Evolutionary conservation across 2,888 invertebrate genomes (phyloP), one percentile per base, ranked within the genome.

Genomic region (Melinaea marsaeus): DNA sequence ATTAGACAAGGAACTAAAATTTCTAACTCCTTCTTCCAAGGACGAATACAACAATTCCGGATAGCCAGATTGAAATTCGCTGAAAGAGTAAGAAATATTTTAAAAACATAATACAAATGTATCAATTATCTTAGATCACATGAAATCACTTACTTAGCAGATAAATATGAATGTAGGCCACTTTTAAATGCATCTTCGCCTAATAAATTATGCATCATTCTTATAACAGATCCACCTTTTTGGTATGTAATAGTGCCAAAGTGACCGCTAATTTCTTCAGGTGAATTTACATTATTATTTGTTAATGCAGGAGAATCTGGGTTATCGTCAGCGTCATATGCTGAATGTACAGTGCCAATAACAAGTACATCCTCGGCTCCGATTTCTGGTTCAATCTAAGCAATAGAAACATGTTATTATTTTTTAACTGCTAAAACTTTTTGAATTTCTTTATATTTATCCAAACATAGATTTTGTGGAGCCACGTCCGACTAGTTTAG

Each of bases 191-290:
- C 85, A 4, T 78, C 78, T 59, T 89, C 84, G 4, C 86, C 86
- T n/a, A 91, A 70, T n/a, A 88, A 74, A 71, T 90, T 85, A 66
- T 90, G 89, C 55, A 91, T 84, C 90, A 91, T 91, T 56, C 90
- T 79, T 35, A 91, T 90, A 0, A 91, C 83, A 0, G 89, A 79
- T 3, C 89, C 92, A 2, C 93, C 94, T 81, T 95, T 95, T 71
- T 92, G 92, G 71, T 95, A 95, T 0, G 93, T 92, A 55, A 95
- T 92, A 0, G 85, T 87, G 62, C 94, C 93, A 72, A 95, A 95
- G 81, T 94, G 93, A 0, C 79, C 88, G 37, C 87, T 86, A 32
- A 95, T 92, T 79, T 95, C 93, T 0, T 82, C 79, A 4, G 94
- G 94, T 0, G 93, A 92, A 64, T 91, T 89, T 0, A 94, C 93